Conservation (phyloP, 2,113 vertebrate species). For the Meleagris gallopavo region DNA sequence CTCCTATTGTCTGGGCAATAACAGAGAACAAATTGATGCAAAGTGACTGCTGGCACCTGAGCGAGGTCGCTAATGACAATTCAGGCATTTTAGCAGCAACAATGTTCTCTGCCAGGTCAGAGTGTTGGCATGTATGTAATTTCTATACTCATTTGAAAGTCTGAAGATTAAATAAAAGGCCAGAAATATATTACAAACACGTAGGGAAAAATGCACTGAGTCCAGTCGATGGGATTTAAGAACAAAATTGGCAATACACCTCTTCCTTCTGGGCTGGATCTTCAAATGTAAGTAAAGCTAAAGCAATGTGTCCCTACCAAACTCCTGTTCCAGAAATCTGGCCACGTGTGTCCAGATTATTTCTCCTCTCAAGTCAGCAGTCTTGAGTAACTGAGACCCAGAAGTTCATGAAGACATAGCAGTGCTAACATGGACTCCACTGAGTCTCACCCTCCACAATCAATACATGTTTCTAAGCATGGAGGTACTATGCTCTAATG, state of each 20-base stretch:
- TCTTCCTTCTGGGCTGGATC: rapidly evolving
- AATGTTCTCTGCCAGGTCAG: neutral
- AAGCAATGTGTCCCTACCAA: neutral
- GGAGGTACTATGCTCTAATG: neutral
- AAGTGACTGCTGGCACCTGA: constrained; percentile 3
- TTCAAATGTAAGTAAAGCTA: neutral
- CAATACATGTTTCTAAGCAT: rapidly evolving
- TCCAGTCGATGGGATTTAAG: rapidly evolving
- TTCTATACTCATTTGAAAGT: neutral
- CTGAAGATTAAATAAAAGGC: neutral
- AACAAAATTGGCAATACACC: rapidly evolving
- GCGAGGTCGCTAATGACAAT: neutral
- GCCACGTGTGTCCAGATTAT: rapidly evolving
- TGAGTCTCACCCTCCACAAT: neutral
- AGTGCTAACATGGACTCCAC: neutral
- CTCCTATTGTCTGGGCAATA: neutral
- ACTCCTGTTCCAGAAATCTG: neutral
- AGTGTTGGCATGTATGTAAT: neutral
- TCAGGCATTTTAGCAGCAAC: neutral
- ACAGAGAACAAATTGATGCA: neutral
- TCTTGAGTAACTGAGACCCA: neutral
- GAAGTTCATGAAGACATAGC: neutral
- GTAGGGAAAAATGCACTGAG: neutral
- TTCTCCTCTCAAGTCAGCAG: neutral
- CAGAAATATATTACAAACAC: rapidly evolving